A percentile compares a stretch with the other conserved stretches of the same genome.
Evolutionary conservation across 2,113 vertebrate genomes (phyloP).

Genomic region (Sylvietta virens): DNA sequence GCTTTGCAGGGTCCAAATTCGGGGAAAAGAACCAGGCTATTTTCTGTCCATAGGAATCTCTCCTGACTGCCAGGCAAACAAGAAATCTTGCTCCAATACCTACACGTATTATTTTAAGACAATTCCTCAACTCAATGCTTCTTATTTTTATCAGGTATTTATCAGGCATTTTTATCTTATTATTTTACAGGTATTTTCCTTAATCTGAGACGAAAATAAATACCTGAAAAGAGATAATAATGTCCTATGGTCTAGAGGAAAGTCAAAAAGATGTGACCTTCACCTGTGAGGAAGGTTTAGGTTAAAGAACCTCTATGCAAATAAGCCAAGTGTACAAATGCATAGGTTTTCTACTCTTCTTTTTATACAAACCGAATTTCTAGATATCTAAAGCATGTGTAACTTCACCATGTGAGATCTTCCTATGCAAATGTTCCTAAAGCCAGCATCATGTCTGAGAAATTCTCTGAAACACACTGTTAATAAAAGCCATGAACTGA

Average conservation of each 20-base stretch:
- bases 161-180: too few species aligned
- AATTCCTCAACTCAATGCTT: neutral
- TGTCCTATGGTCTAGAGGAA: neutral
- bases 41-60: neutral
- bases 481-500: neutral
- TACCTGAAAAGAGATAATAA: neutral
- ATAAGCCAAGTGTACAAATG: neutral
- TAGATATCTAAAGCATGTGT: fast-evolving
- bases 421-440: neutral
- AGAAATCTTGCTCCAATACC: neutral
- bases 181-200: neutral
- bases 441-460: neutral
- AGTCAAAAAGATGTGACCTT: neutral
- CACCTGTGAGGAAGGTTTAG: neutral
- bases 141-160: neutral
- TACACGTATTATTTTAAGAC: neutral
- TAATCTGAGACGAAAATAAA: neutral
- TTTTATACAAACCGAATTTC: neutral
- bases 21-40: neutral
- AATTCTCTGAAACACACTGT: neutral
- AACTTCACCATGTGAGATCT: neutral
- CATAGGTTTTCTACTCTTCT: neutral
- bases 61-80: neutral
- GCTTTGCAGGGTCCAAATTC: neutral
- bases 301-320: neutral